Evolutionary conservation across 1,140 invertebrate species (phyloP).

Genomic region (Pachypsylla venusta): DNA sequence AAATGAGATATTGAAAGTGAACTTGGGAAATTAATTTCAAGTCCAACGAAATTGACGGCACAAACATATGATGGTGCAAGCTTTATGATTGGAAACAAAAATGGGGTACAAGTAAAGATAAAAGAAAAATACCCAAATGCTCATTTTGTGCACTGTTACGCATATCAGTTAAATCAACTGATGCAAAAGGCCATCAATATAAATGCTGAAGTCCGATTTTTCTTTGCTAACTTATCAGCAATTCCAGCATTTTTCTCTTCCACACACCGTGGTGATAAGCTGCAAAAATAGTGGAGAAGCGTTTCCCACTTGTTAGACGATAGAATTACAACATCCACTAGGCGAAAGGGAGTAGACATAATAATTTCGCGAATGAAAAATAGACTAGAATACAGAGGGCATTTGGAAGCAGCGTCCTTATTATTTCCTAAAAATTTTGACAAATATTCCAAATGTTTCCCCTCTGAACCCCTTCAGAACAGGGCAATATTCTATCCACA

Average conservation of each 20-base stretch:
- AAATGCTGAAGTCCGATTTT: conserved; percentile 12
- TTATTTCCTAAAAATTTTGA: neutral
- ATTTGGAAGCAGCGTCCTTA: neutral
- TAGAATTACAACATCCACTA: conserved; percentile 16
- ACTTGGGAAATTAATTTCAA: conserved; percentile 9
- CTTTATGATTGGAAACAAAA: conserved; percentile 22
- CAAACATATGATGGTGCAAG: conserved; percentile 8
- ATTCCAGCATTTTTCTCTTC: conserved; percentile 16
- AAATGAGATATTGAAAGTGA: conserved; percentile 23
- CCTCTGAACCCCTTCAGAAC: no score
- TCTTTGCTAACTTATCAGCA: conserved; percentile 15
- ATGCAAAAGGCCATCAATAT: conserved; percentile 3
- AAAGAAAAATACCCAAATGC: conserved; percentile 24
- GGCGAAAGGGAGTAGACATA: no score
- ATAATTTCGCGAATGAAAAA: neutral
- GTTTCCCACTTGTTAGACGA: neutral
- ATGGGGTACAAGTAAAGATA: conserved; percentile 23
- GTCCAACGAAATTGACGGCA: neutral
- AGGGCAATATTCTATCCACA: no score
- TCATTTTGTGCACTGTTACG: conserved; percentile 26
- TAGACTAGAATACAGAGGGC: neutral
- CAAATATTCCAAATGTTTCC: neutral
- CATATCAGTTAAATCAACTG: conserved; percentile 19
- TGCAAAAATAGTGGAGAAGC: conserved; percentile 1
- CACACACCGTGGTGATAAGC: conserved; percentile 4